Conservation (phyloP, 2,113 vertebrate species). For the Seriola dumerili region DNA sequence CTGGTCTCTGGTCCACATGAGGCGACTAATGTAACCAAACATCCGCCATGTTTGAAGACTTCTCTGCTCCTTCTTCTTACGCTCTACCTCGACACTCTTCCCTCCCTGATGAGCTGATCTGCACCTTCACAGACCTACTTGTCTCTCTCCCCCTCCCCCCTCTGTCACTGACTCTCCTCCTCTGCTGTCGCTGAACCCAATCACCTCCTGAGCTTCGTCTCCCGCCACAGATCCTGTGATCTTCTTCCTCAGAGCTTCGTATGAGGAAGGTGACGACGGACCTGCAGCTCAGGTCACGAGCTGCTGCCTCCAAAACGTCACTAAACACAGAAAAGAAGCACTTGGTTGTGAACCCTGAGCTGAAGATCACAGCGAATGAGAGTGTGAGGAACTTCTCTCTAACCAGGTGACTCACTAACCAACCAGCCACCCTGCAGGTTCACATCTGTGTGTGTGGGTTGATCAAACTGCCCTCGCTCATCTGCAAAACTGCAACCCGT, state of each 20-base stretch:
- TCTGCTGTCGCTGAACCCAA: conserved; percentile 37
- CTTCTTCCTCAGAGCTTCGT: not conserved
- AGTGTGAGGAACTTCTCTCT: not conserved
- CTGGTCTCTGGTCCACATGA: conserved; percentile 51
- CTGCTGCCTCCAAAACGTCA: not conserved
- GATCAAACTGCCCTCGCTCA: conserved; percentile 40
- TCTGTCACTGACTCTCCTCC: conserved; percentile 23
- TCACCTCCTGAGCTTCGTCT: conserved; percentile 26
- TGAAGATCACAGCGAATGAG: not conserved
- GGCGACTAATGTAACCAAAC: conserved; percentile 11
- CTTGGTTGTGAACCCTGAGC: no score
- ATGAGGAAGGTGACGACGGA: not conserved
- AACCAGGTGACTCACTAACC: conserved; percentile 34
- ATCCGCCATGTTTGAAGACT: conserved; percentile 41
- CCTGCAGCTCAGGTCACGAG: not conserved
- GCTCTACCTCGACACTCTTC: not conserved
- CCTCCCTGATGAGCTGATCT: conserved; percentile 16
- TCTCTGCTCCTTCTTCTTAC: not conserved
- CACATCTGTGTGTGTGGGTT: conserved; percentile 1
- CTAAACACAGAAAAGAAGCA: not conserved
- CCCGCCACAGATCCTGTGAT: conserved; percentile 15
- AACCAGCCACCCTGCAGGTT: not conserved
- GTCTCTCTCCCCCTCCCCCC: conserved; percentile 15
- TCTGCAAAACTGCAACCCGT: conserved; percentile 34
- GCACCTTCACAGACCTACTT: conserved; percentile 16